Base-by-base conservation (phyloP, 2,797 vertebrate species). In the Setipinna tenuifilis region DNA sequence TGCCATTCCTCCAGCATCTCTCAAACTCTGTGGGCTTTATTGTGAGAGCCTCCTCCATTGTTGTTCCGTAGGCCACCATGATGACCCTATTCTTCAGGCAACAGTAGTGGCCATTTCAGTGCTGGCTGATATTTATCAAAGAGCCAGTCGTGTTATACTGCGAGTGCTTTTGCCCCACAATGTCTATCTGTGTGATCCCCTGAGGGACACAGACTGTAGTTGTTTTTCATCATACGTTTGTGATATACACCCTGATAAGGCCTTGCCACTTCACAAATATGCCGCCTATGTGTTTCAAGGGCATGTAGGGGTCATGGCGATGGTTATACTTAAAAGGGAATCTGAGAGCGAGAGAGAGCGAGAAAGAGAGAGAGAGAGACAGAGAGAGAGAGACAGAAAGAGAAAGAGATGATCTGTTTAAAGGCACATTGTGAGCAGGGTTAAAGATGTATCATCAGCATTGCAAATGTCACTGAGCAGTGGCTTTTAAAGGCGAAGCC, bases 401-500 rank as follows among this genome's bases (percentile, higher is more conserved):
- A 48, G 46, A 75, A 28, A 75, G 68, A 75, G 71, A 78, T 21
- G 31, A 78, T 78, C 14, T 19, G 31, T 78, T 78, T 44, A 44
- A 78, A 78, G 71, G 35, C 31, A 78, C 17, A 44, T 31, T 78
- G 16, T 78, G 35, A 78, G 65, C 65, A 28, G 14, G 71, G 71
- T 44, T 78, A 78, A 78, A 78, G 71, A 78, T 44, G 71, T 78
- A 78, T 78, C 71, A 78, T 78, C 71, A 78, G 71, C 71, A 78
- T 44, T 78, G 71, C 71, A 78, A 78, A 78, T 78, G 71, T 78
- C 71, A 78, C 71, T 78, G 71, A 78, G 71, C 71, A 78, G 5
- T 21, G 71, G 35, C 71, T 35, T 78, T 78, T 44, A 31, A 31
- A 78, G 71, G 71, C 31, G 6, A 44, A 41, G 31, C 41, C 71